Evolutionary conservation across 2,797 vertebrate species (phyloP).

Genomic region (Coluber constrictor): DNA sequence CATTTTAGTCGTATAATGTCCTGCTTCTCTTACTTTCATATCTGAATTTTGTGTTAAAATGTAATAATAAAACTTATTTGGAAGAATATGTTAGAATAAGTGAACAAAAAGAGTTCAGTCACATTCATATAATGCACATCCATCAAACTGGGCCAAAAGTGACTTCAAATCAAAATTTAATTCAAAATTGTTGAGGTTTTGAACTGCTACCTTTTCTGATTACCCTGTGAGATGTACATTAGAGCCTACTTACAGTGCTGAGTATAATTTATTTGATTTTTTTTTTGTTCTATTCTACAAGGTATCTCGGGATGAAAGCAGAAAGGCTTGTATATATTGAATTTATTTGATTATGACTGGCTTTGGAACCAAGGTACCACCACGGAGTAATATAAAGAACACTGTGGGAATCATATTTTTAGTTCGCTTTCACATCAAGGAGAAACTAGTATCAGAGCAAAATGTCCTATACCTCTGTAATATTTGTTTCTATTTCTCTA

Average conservation of each 20-base stretch:
- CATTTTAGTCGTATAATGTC: neutral
- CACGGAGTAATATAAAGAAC: conserved; percentile 18
- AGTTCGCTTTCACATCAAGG: conserved; percentile 41
- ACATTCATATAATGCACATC: neutral
- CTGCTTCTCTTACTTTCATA: neutral
- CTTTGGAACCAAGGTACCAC: conserved; percentile 31
- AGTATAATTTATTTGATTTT: conserved; percentile 4
- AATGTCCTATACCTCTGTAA: neutral
- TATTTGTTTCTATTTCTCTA: conserved; percentile 33
- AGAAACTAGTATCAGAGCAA: conserved; percentile 32
- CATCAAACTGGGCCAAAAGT: neutral
- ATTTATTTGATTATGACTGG: neutral
- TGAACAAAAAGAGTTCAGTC: neutral
- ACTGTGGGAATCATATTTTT: conserved; percentile 36
- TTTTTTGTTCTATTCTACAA: conserved; percentile 41
- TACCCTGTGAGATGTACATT: neutral
- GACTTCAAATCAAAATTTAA: neutral
- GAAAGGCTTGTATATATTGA: neutral
- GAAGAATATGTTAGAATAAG: neutral
- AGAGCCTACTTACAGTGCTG: neutral
- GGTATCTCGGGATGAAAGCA: conserved; percentile 24
- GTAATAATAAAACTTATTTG: neutral
- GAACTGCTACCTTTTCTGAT: neutral
- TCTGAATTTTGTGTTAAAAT: neutral
- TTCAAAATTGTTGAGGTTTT: conserved; percentile 15